Percentiles rank a stretch among this genome's conserved stretches.
Evolutionary conservation across 2,888 invertebrate species (phyloP).

Genomic region (Chaetogeoica ovagalla): DNA sequence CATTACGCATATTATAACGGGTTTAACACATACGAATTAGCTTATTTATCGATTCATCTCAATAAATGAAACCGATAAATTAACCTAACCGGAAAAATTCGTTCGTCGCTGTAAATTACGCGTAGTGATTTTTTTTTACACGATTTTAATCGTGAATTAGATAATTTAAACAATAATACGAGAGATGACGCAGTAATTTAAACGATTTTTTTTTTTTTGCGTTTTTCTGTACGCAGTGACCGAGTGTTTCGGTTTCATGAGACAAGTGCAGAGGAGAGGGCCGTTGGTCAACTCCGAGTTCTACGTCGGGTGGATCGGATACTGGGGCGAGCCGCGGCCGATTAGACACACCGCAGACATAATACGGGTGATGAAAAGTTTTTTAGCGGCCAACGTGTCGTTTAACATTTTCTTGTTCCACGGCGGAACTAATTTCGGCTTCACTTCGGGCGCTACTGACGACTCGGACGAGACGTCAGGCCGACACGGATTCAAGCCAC

Average conservation of each 20-base stretch:
- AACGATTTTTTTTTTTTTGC: too few species aligned
- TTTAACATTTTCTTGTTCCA: slow-evolving; percentile 91
- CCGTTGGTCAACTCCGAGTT: slow-evolving; percentile 89
- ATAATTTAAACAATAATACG: too few species aligned
- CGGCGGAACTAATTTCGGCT: slow-evolving; percentile 88
- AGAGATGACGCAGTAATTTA: too few species aligned
- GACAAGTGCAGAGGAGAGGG: slow-evolving; percentile 64
- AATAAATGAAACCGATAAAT: too few species aligned
- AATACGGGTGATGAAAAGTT: slow-evolving; percentile 63
- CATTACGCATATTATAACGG: too few species aligned
- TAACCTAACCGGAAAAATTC: too few species aligned
- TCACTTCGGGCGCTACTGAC: slow-evolving; percentile 59
- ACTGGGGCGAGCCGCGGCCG: slow-evolving; percentile 76
- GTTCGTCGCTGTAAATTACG: too few species aligned
- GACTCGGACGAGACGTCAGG: slow-evolving; percentile 57
- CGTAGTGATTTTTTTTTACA: too few species aligned
- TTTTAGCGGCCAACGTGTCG: slow-evolving; percentile 65
- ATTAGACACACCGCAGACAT: slow-evolving; percentile 63
- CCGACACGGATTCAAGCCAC: slow-evolving; percentile 63
- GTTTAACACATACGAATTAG: too few species aligned
- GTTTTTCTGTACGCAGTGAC: neutral
- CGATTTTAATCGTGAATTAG: too few species aligned
- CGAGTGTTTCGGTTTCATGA: slow-evolving; percentile 57
- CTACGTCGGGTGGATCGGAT: slow-evolving; percentile 91
- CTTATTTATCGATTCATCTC: too few species aligned